Conservation (phyloP, 2,113 vertebrate species). For the Podarcis cretensis region DNA sequence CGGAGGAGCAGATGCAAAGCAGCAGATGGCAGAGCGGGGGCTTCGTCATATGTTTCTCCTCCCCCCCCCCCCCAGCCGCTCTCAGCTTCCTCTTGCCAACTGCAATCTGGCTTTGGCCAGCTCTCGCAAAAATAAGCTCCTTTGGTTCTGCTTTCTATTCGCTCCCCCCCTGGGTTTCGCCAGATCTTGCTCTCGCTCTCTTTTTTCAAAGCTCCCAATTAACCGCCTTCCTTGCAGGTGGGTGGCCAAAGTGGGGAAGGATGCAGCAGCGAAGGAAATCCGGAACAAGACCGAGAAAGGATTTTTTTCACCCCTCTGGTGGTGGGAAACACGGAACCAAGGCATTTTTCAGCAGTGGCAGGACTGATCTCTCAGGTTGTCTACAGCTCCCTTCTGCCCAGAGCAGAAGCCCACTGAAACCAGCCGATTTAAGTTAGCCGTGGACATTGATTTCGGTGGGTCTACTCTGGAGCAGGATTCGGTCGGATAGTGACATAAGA, state of each 20-base stretch:
- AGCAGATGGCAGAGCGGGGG: constrained; percentile 1
- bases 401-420: no score
- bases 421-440: no score
- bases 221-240: neutral
- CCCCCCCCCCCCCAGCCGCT: no score
- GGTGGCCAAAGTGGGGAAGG: neutral
- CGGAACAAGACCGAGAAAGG: neutral
- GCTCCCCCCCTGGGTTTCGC: neutral
- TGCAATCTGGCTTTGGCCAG: neutral
- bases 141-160: neutral
- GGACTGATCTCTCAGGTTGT: no score
- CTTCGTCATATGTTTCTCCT: no score
- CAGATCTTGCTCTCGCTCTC: neutral
- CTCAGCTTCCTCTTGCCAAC: neutral
- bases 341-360: no score
- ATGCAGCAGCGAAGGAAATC: neutral
- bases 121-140: neutral
- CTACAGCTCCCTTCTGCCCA: no score
- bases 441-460: no score
- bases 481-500: no score
- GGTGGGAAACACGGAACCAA: neutral
- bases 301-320: neutral
- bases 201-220: neutral
- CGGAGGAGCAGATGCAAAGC: no score
- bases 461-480: no score